Evolutionary conservation across 2,888 invertebrate species (phyloP).

Genomic region (Philonicus albiceps): DNA sequence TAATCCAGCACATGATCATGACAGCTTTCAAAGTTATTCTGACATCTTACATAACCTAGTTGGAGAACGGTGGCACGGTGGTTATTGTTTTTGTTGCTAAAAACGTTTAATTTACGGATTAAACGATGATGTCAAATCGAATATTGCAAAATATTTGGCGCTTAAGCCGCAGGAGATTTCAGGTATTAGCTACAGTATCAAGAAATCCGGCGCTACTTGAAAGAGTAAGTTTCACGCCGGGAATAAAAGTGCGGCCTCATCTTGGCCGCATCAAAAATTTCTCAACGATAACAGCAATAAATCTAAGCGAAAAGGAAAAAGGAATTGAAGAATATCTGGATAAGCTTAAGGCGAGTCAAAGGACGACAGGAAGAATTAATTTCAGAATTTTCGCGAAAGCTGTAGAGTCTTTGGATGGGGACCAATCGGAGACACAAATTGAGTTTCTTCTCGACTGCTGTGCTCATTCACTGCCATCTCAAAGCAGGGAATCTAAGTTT

Average conservation of each 20-base stretch:
- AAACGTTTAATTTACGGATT: not conserved
- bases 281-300: not conserved
- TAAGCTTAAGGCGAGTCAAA: not conserved
- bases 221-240: not conserved
- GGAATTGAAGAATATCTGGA: not conserved
- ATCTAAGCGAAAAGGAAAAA: not conserved
- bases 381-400: not conserved
- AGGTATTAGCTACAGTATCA: not conserved
- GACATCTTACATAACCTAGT: not conserved
- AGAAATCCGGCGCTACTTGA: not conserved
- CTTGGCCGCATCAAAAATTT: not conserved
- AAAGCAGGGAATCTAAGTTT: not conserved
- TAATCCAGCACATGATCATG: not conserved
- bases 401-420: not conserved
- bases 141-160: not conserved
- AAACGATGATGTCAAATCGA: not conserved
- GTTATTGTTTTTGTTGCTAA: not conserved
- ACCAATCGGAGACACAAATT: not conserved
- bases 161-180: not conserved
- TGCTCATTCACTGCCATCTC: not conserved
- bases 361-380: not conserved
- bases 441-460: constrained; percentile 13
- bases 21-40: not conserved
- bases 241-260: not conserved
- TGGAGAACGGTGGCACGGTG: not conserved